Conservation (phyloP, 2,113 vertebrate species). For the Notiomystis cincta region DNA sequence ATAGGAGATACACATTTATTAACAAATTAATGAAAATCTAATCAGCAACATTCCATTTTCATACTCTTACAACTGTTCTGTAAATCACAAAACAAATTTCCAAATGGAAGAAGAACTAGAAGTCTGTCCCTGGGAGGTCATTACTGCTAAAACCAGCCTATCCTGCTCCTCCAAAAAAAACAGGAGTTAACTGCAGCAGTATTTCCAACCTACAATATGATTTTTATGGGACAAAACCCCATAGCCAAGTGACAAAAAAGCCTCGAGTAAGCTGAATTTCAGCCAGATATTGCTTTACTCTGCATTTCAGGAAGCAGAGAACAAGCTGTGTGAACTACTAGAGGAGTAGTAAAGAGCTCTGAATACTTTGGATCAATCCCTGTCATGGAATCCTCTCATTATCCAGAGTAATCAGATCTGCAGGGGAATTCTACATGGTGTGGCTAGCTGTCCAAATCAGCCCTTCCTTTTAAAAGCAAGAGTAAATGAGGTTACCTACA, state of each 20-base stretch:
- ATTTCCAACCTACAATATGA: background rate
- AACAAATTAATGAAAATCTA: conserved; percentile 67
- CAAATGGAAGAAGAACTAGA: conserved; percentile 76
- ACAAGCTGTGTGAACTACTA: background rate
- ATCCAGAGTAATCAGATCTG: background rate
- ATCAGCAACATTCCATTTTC: conserved; percentile 57
- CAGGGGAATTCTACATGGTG: background rate
- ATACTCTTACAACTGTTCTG: conserved; percentile 58
- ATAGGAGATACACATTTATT: conserved; percentile 64
- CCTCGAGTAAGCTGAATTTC: background rate
- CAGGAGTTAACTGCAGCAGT: conserved; percentile 68
- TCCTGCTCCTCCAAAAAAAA: conserved; percentile 71
- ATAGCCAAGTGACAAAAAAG: background rate
- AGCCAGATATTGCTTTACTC: background rate
- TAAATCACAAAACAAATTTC: conserved; percentile 72
- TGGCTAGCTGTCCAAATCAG: background rate
- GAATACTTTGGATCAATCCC: background rate
- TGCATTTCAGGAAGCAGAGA: conserved; percentile 18
- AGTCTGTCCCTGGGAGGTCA: conserved; percentile 75
- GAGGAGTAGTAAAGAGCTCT: background rate
- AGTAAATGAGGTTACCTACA: background rate
- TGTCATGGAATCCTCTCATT: background rate
- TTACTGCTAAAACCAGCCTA: conserved; percentile 71
- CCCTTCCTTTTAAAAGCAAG: background rate
- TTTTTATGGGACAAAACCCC: background rate